Evolutionary conservation across 2,113 vertebrate species (phyloP).

Genomic region (Cyanocitta stelleri): DNA sequence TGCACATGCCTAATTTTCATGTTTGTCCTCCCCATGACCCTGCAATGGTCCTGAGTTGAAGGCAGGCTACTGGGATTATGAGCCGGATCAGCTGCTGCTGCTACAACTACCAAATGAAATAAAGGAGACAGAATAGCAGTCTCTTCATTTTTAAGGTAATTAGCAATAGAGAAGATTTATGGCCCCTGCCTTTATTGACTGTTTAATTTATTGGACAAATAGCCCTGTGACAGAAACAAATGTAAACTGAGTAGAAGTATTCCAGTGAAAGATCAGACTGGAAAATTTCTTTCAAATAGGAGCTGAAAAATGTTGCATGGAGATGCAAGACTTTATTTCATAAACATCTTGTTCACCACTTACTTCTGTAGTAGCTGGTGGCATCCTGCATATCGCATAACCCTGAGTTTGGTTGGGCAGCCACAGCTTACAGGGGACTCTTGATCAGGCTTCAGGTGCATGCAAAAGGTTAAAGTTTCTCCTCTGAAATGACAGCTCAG

Average conservation of each 20-base stretch:
- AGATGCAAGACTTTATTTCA: background rate
- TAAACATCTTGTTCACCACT: background rate
- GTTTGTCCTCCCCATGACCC: background rate
- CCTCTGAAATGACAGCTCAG: background rate
- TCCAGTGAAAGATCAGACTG: background rate
- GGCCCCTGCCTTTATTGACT: background rate
- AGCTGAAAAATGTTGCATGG: background rate
- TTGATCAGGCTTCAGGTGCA: background rate
- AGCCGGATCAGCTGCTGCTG: background rate
- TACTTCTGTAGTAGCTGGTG: background rate
- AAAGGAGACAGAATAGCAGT: background rate
- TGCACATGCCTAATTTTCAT: background rate
- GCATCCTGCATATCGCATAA: background rate
- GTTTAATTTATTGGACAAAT: background rate
- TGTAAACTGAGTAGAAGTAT: background rate
- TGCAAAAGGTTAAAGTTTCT: background rate
- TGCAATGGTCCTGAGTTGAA: background rate
- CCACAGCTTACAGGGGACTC: background rate
- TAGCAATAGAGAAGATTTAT: conserved; percentile 12
- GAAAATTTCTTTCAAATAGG: background rate
- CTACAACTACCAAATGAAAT: background rate
- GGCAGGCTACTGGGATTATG: background rate
- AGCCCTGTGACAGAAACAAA: background rate
- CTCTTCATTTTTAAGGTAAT: background rate
- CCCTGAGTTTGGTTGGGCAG: background rate